Evolutionary conservation across 2,888 invertebrate genomes (phyloP).

Genomic region (Smittia aterrima): DNA sequence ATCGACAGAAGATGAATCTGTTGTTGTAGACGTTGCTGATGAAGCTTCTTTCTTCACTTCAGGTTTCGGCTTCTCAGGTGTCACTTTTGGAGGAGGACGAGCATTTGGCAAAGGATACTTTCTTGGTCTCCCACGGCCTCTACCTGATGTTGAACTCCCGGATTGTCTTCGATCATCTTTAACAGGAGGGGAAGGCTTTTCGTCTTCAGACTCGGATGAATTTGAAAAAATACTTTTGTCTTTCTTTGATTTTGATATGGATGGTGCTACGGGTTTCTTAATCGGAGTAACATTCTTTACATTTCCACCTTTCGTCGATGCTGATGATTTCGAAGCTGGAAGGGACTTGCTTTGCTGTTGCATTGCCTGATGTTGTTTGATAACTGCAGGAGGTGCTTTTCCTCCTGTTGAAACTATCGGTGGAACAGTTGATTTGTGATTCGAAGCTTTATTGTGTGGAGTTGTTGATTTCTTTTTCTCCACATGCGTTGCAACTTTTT

Average conservation of each 20-base stretch:
- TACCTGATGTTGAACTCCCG: constrained; percentile 42
- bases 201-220: constrained; percentile 62
- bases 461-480: neutral
- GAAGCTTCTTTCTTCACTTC: constrained; percentile 32
- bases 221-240: constrained; percentile 77
- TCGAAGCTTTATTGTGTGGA: neutral
- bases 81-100: constrained; percentile 46
- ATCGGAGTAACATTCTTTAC: neutral
- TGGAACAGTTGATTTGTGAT: constrained; percentile 32
- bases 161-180: constrained; percentile 46
- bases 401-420: constrained; percentile 49
- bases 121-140: constrained; percentile 43
- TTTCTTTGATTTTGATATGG: constrained; percentile 43
- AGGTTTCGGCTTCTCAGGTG: constrained; percentile 38
- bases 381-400: constrained; percentile 51
- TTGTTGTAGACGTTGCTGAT: constrained; percentile 7
- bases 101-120: constrained; percentile 46
- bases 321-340: neutral
- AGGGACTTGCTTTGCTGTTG: constrained; percentile 25
- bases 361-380: constrained; percentile 45
- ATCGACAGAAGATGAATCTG: constrained; percentile 9
- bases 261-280: constrained; percentile 16
- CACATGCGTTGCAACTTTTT: neutral
- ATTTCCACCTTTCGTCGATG: neutral
- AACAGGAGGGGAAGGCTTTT: constrained; percentile 48